Conservation (phyloP, 2,797 vertebrate genomes). For the Poeciliopsis gracilis region DNA sequence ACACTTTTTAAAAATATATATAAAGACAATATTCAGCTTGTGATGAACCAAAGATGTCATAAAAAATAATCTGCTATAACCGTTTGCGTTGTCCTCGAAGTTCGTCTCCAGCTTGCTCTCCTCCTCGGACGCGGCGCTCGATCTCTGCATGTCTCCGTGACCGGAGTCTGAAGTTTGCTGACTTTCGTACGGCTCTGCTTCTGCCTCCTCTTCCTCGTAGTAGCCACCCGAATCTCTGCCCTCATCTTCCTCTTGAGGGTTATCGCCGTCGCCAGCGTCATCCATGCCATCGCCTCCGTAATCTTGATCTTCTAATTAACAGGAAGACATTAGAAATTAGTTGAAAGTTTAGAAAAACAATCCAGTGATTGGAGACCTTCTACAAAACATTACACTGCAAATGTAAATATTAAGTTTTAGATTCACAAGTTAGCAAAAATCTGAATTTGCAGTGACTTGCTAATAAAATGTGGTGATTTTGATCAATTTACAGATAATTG, state of each 20-base stretch:
- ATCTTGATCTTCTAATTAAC: slow-evolving; percentile 53
- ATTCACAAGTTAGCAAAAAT: background rate
- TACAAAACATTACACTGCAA: background rate
- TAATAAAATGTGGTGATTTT: background rate
- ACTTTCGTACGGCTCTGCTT: slow-evolving; percentile 55
- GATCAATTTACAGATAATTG: background rate
- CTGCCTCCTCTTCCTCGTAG: slow-evolving; percentile 70
- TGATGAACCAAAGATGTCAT: background rate
- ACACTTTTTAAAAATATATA: background rate
- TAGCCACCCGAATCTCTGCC: slow-evolving; percentile 70
- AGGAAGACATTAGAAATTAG: background rate
- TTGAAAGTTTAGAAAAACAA: background rate
- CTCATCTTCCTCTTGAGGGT: slow-evolving; percentile 67
- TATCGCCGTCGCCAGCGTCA: slow-evolving; percentile 29
- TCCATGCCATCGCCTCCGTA: slow-evolving; percentile 17
- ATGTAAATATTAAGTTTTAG: background rate
- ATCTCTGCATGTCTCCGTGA: slow-evolving; percentile 41
- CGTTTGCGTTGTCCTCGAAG: slow-evolving; percentile 4
- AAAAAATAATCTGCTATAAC: background rate
- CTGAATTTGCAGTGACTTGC: too few relatives aligned
- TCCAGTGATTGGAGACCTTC: background rate
- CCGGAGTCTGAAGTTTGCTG: slow-evolving; percentile 42
- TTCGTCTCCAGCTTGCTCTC: slow-evolving; percentile 24
- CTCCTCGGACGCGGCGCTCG: slow-evolving; percentile 31
- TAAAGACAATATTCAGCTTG: background rate